phyloP scores from a whole-genome alignment of 2,888 invertebrate species.

The Acrobasis repandana region DNA sequence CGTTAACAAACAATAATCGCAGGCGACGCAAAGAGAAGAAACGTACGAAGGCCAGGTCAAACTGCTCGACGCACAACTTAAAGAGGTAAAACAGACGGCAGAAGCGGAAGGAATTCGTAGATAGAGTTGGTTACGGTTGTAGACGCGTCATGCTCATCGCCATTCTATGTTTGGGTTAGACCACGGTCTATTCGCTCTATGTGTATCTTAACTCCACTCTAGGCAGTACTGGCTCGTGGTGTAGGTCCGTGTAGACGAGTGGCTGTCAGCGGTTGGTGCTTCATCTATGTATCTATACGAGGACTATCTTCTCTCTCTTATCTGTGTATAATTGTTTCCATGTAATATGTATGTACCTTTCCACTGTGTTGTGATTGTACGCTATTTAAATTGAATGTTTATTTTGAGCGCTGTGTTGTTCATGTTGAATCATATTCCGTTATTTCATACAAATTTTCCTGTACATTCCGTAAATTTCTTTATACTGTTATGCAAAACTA shows the following conservation, averaged over 20 bases:
- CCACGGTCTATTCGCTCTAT: constrained; percentile 33
- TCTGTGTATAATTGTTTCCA: constrained; percentile 65
- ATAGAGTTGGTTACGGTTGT: constrained; percentile 74
- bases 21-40: constrained; percentile 98
- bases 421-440: not conserved
- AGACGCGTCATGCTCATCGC: constrained; percentile 69
- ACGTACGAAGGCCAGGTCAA: constrained; percentile 95
- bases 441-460: not conserved
- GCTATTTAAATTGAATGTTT: constrained; percentile 38
- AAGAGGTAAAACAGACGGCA: constrained; percentile 90
- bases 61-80: constrained; percentile 93
- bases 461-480: too few relatives aligned
- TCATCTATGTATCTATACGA: constrained; percentile 73
- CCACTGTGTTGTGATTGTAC: constrained; percentile 73
- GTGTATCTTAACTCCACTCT: constrained; percentile 29
- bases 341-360: constrained; percentile 57
- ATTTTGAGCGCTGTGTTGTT: not conserved
- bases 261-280: constrained; percentile 78
- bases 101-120: constrained; percentile 54
- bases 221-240: constrained; percentile 54
- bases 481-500: not conserved
- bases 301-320: constrained; percentile 58
- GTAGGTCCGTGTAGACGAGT: constrained; percentile 63
- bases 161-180: constrained; percentile 59
- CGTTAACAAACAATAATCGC: constrained; percentile 78